These are phyloP conservation scores for Neoascia interrupta DNA, from an alignment of 2,888 invertebrate genomes.

Conservation along the genomic window DNA sequence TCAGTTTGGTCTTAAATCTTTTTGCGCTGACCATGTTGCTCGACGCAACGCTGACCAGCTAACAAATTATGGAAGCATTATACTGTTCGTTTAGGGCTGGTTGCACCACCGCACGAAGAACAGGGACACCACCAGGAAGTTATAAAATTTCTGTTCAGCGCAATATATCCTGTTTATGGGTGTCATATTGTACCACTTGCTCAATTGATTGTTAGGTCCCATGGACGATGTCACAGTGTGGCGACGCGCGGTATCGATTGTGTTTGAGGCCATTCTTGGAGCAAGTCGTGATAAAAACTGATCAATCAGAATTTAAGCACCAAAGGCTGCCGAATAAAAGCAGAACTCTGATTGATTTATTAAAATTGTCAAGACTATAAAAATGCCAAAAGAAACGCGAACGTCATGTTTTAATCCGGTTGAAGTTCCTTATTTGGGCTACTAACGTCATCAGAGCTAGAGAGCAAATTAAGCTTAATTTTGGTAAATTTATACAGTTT, in stretches of 20 bases:
- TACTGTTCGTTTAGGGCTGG: constrained; percentile 22
- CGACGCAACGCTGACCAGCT: background rate
- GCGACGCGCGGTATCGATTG: no score
- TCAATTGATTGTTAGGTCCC: constrained; percentile 11
- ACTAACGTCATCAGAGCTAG: constrained; percentile 7
- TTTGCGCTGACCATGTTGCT: no score
- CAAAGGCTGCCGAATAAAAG: background rate
- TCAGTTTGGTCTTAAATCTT: constrained; percentile 10
- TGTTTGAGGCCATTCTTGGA: background rate
- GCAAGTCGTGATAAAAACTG: constrained; percentile 2
- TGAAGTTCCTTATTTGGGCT: background rate
- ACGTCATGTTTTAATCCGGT: constrained; percentile 15
- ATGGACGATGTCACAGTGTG: background rate
- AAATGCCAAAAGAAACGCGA: background rate
- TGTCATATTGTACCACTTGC: constrained; percentile 2
- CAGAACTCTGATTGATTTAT: constrained; percentile 20
- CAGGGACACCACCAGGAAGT: constrained; percentile 37
- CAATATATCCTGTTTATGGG: constrained; percentile 10
- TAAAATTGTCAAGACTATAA: background rate
- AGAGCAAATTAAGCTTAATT: constrained; percentile 14
- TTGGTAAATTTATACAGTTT: constrained; percentile 4
- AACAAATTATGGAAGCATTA: constrained; percentile 28
- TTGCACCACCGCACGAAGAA: background rate
- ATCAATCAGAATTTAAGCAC: constrained; percentile 21
- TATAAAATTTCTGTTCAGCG: constrained; percentile 4